Percentiles rank a stretch among this genome's conserved stretches.
phyloP scores from a whole-genome alignment of 2,113 vertebrate species.

The Pelodiscus sinensis region DNA sequence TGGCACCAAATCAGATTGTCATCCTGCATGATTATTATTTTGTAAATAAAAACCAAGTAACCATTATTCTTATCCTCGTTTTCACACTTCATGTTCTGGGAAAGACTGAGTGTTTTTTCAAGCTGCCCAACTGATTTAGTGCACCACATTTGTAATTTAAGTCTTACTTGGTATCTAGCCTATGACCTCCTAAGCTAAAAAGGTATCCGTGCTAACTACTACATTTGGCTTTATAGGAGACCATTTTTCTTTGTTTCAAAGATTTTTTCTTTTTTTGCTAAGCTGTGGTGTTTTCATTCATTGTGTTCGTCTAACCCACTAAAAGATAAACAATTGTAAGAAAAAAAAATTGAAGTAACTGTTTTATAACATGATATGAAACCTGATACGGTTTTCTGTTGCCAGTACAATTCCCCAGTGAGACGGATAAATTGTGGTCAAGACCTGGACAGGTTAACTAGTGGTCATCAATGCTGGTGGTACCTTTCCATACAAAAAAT shows the following conservation, averaged over 20 bases:
- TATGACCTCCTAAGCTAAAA: constrained; percentile 37
- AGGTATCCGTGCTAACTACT: constrained; percentile 29
- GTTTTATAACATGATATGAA: constrained; percentile 47
- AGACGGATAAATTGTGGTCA: constrained; percentile 74
- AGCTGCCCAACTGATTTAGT: constrained; percentile 67
- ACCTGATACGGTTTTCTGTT: constrained; percentile 51
- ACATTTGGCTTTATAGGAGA: constrained; percentile 8
- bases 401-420: constrained; percentile 63
- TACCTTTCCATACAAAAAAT: constrained; percentile 63
- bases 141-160: constrained; percentile 42
- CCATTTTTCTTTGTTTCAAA: constrained; percentile 44
- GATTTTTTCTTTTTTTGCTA: constrained; percentile 6
- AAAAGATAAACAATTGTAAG: constrained; percentile 30
- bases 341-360: constrained; percentile 12
- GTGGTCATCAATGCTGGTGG: constrained; percentile 58
- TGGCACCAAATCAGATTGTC: constrained; percentile 55
- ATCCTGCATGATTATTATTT: constrained; percentile 16
- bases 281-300: neutral
- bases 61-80: constrained; percentile 64
- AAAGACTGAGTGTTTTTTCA: constrained; percentile 62
- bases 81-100: constrained; percentile 70
- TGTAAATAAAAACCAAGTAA: constrained; percentile 60
- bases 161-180: constrained; percentile 40
- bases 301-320: neutral
- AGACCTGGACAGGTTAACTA: constrained; percentile 69